Conservation (phyloP, 1,140 invertebrate species). For the Rhopalosiphum padi region DNA sequence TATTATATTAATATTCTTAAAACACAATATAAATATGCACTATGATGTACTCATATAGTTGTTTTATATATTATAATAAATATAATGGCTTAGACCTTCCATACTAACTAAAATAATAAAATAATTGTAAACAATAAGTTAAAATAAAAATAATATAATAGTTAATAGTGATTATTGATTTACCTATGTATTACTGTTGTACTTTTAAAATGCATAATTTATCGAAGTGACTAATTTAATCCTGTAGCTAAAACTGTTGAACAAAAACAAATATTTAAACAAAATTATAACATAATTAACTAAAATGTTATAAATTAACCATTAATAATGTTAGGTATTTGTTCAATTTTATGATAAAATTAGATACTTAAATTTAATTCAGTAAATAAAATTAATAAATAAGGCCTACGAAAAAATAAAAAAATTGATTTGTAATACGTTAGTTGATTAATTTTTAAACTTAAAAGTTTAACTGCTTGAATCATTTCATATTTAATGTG, state of each 20-base stretch:
- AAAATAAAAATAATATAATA: background rate
- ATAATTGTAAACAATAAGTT: background rate
- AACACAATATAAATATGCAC: too few relatives aligned
- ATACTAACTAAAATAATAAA: background rate
- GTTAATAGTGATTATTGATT: background rate
- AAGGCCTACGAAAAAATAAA: background rate
- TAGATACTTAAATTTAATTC: background rate
- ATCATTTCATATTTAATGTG: background rate
- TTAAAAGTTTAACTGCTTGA: background rate
- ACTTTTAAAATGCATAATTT: too few relatives aligned
- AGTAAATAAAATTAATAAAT: background rate
- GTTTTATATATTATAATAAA: background rate
- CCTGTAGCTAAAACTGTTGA: too few relatives aligned
- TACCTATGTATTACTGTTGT: background rate
- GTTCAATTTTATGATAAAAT: background rate
- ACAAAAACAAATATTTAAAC: too few relatives aligned
- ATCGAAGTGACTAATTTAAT: too few relatives aligned
- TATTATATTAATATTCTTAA: too few relatives aligned
- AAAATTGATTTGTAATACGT: background rate
- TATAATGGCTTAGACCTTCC: background rate
- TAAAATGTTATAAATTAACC: background rate
- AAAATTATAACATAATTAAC: too few relatives aligned
- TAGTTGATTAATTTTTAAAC: background rate
- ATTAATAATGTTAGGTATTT: background rate
- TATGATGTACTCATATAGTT: background rate